These are phyloP conservation scores for Limnephilus rhombicus DNA, from an alignment of 2,888 invertebrate genomes.

Conservation along the genomic window DNA sequence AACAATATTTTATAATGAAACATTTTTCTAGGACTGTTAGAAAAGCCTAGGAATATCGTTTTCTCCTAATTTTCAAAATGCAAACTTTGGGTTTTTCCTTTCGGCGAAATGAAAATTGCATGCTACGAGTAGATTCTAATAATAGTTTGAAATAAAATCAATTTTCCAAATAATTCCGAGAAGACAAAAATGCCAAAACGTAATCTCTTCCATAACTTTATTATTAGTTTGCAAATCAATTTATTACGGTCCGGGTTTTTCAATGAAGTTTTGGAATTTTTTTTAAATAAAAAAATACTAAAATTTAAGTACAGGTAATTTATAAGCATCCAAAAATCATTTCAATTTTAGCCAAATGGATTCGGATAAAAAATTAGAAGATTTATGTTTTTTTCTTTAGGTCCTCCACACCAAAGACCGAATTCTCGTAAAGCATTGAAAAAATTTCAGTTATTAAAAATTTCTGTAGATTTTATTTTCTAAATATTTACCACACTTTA, in stretches of 20 bases:
- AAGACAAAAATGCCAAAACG: background rate
- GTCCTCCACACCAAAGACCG: no score
- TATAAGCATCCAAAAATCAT: no score
- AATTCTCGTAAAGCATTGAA: no score
- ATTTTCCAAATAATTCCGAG: background rate
- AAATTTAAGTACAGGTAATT: background rate
- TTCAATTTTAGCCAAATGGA: no score
- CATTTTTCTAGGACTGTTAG: background rate
- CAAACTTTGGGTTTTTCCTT: background rate
- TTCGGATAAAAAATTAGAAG: no score
- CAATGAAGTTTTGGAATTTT: background rate
- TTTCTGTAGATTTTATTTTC: no score
- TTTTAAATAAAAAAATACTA: background rate
- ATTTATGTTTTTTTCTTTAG: no score
- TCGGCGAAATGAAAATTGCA: background rate
- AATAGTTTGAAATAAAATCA: background rate
- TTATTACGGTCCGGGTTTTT: background rate
- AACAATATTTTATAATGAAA: background rate
- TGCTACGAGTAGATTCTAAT: background rate
- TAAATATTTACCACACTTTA: no score
- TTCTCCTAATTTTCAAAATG: no score
- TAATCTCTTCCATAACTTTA: background rate
- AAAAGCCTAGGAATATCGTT: no score
- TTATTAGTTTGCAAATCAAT: constrained; percentile 1
- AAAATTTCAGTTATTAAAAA: no score